These are phyloP conservation scores for Melitaea cinxia DNA, from an alignment of 1,140 invertebrate genomes.

Conservation along the genomic window DNA sequence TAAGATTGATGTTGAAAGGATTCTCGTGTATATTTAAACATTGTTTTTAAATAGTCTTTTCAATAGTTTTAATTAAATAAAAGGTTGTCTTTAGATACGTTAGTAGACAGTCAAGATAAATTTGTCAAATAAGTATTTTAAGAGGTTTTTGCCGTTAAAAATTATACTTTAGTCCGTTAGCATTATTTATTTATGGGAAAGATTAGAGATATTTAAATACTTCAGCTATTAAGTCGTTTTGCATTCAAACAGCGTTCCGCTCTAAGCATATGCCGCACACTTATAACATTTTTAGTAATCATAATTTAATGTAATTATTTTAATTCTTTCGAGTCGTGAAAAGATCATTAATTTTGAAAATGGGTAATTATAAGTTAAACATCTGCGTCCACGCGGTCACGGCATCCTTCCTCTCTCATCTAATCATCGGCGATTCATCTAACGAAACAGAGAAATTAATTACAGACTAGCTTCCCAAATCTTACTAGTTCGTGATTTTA, in stretches of 20 bases:
- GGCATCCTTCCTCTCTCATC: slow-evolving; percentile 58
- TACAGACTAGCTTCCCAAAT: slow-evolving; percentile 68
- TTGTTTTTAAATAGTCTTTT: slow-evolving; percentile 2
- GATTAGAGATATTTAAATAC: background rate
- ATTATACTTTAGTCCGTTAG: background rate
- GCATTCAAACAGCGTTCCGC: slow-evolving; percentile 17
- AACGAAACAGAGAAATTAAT: slow-evolving; percentile 76
- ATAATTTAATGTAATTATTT: slow-evolving; percentile 43
- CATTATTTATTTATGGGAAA: background rate
- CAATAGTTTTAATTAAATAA: background rate
- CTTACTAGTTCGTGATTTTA: slow-evolving; percentile 74
- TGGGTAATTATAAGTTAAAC: slow-evolving; percentile 73
- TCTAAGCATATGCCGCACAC: slow-evolving; percentile 14
- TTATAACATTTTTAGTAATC: slow-evolving; percentile 29
- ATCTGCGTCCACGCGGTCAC: slow-evolving; percentile 67
- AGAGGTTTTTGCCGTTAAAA: background rate
- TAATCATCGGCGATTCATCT: slow-evolving; percentile 77
- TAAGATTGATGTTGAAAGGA: slow-evolving; percentile 36
- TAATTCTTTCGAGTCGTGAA: slow-evolving; percentile 51
- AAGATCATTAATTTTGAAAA: slow-evolving; percentile 65
- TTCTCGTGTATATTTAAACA: background rate
- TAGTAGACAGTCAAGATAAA: no score
- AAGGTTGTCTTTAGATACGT: no score
- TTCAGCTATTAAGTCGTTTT: slow-evolving; percentile 10
- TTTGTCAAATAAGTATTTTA: no score